Evolutionary conservation across 2,888 invertebrate genomes (phyloP), one percentile per base, ranked within the genome.

Genomic region (Plebejus anna): DNA sequence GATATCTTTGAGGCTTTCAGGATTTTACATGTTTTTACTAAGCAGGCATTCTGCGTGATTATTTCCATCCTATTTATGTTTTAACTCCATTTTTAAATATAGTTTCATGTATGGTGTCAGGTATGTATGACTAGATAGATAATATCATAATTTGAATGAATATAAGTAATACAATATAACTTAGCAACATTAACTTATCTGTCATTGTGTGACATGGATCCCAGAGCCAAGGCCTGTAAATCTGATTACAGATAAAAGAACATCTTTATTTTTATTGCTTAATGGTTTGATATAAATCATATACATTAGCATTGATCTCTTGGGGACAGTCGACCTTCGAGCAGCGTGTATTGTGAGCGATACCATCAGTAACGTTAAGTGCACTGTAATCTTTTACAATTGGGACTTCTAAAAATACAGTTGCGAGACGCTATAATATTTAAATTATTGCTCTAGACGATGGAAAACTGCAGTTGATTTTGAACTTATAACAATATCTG

Each of bases 251-350:
- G 75, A 75, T 75, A 47, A 75, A 42, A 61, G 28, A 36, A 36
- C 66, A 66, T 66, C 66, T 36, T 36, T 36, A 66, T 73, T 73
- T 71, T 73, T 73, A 73, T 73, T 51, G 51, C 84, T 86, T 89
- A 90, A 89, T 89, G 87, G 86, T 86, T 83, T 80, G 87, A 88
- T 88, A 78, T 79, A 86, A 84, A 82, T 83, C 82, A 85, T 85
- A 84, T 85, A 85, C 86, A 88, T 90, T 90, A 89, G 85, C 89
- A 89, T 86, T 86, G 88, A 89, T 89, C 88, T 89, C 86, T 88
- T 82, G 86, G 87, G 89, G 88, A 89, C 85, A 86, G 82, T 82
- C 85, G 87, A 87, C 89, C 90, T 91, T 89, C 88, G 78, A 82
- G 79, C 80, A 84, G 84, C 82, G 84, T 83, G 78, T 79, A 80